Percentiles rank a stretch among this genome's conserved stretches.
These are phyloP conservation scores for Caenorhabditis brenneri DNA, from an alignment of 1,140 invertebrate genomes.

Conservation along the genomic window DNA sequence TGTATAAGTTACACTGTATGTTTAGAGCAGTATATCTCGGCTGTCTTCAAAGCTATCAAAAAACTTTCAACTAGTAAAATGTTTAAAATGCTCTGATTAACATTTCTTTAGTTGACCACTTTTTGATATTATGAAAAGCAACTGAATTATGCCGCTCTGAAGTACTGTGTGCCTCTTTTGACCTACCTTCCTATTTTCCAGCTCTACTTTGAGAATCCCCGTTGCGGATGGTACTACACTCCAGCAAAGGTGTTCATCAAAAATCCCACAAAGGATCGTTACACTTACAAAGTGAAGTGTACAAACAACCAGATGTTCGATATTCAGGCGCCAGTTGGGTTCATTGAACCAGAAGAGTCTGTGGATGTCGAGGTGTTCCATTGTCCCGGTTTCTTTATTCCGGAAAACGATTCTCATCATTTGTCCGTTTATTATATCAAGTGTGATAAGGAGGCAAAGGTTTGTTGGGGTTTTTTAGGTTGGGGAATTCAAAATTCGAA, in stretches of 20 bases:
- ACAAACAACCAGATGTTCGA: neutral
- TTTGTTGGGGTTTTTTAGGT: neutral
- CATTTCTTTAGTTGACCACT: no score
- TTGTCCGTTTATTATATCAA: conserved; percentile 1
- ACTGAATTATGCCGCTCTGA: no score
- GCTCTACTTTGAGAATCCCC: neutral
- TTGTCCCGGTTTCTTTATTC: neutral
- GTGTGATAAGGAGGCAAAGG: neutral
- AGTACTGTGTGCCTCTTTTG: no score
- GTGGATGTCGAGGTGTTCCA: neutral
- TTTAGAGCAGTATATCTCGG: no score
- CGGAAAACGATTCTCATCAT: neutral
- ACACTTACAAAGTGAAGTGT: neutral
- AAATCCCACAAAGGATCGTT: neutral
- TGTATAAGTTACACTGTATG: no score
- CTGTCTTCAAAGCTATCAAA: no score
- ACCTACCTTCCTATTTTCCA: neutral
- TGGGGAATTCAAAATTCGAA: no score
- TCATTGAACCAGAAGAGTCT: neutral
- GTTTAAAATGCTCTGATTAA: no score
- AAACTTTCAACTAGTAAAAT: no score
- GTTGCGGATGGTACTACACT: neutral
- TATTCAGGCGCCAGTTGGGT: neutral
- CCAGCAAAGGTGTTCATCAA: neutral
- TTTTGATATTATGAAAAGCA: no score